Evolutionary conservation across 2,888 invertebrate species (phyloP).

Genomic region (Cartodere bifasciata): DNA sequence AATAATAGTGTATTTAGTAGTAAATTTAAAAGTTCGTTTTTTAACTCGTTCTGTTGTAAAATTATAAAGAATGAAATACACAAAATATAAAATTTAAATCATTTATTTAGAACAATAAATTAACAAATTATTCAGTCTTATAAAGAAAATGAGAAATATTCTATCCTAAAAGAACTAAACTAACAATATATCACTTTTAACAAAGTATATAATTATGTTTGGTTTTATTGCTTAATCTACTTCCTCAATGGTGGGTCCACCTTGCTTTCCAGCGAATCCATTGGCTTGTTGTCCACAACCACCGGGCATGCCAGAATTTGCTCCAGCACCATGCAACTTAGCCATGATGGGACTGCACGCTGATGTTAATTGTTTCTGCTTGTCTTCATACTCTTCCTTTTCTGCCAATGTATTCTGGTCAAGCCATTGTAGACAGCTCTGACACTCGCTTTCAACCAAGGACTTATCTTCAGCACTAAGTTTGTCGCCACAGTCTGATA

Average conservation of each 20-base stretch:
- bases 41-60: no score
- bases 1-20: no score
- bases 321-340: constrained; percentile 34
- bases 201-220: constrained; percentile 2
- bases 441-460: constrained; percentile 38
- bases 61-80: no score
- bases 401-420: constrained; percentile 52
- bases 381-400: constrained; percentile 49
- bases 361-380: constrained; percentile 37
- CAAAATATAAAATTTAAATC: no score
- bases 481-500: constrained; percentile 47
- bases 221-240: constrained; percentile 27
- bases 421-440: constrained; percentile 49
- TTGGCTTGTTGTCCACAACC: constrained; percentile 21
- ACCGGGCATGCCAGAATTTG: constrained; percentile 13
- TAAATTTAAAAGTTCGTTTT: no score
- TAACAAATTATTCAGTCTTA: no score
- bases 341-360: constrained; percentile 44
- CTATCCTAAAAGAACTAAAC: no score
- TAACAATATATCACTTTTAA: no score
- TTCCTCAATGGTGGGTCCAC: constrained; percentile 22
- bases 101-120: no score
- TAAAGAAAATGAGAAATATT: no score
- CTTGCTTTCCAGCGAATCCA: constrained; percentile 15
- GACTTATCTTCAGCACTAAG: constrained; percentile 50